These are phyloP conservation scores for Nematopogon swammerdamellus DNA, from an alignment of 2,888 invertebrate genomes.

Conservation along the genomic window DNA sequence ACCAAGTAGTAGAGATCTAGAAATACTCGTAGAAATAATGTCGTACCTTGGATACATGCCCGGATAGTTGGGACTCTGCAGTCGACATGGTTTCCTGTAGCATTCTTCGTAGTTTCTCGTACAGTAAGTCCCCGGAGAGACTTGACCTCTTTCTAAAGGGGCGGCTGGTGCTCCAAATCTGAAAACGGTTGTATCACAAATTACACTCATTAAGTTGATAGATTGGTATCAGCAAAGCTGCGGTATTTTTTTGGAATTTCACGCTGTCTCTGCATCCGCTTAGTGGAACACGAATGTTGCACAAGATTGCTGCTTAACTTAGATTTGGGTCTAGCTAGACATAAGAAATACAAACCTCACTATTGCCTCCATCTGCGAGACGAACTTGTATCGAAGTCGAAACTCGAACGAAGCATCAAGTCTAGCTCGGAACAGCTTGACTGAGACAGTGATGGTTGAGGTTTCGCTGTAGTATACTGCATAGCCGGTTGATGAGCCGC, in stretches of 20 bases:
- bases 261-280: too few relatives aligned
- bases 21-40: too few relatives aligned
- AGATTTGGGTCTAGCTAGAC: too few relatives aligned
- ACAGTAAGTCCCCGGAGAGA: slow-evolving; percentile 81
- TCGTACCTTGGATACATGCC: slow-evolving; percentile 70
- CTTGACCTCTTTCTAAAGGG: slow-evolving; percentile 78
- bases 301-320: too few relatives aligned
- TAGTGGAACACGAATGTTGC: too few relatives aligned
- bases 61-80: slow-evolving; percentile 89
- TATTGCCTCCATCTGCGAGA: slow-evolving; percentile 74
- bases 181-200: slow-evolving; percentile 4
- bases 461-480: slow-evolving; percentile 89
- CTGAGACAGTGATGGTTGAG: slow-evolving; percentile 81
- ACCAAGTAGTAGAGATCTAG: too few relatives aligned
- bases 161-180: slow-evolving; percentile 73
- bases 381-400: slow-evolving; percentile 76
- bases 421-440: slow-evolving; percentile 71
- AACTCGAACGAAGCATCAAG: slow-evolving; percentile 77
- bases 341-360: slow-evolving; percentile 56
- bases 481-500: slow-evolving; percentile 75
- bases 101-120: slow-evolving; percentile 83
- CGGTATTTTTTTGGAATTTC: too few relatives aligned
- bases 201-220: too few relatives aligned
- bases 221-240: too few relatives aligned
- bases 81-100: slow-evolving; percentile 77